Evolutionary conservation across 2,888 invertebrate genomes (phyloP).

Genomic region (Stramonita haemastoma): DNA sequence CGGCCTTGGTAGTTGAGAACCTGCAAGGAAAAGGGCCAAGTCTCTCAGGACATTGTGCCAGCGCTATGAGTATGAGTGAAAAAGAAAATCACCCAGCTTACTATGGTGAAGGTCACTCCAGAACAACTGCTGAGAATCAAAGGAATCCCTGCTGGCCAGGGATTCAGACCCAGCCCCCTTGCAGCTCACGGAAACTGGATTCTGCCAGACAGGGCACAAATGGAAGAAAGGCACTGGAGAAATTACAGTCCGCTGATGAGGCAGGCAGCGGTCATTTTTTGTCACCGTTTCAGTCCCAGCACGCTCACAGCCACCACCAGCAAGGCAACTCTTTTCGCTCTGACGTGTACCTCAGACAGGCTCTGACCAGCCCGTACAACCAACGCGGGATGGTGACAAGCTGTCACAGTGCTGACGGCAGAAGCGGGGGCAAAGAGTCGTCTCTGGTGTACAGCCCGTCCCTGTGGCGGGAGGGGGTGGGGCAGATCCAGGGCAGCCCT

Average conservation of each 20-base stretch:
- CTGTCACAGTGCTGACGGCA: not conserved
- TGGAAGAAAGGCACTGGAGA: not conserved
- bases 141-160: not conserved
- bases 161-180: not conserved
- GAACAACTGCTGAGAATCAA: not conserved
- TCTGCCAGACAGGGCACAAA: not conserved
- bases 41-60: no score
- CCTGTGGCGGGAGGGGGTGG: not conserved
- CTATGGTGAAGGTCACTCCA: not conserved
- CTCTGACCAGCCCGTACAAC: slow-evolving; percentile 62
- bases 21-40: not conserved
- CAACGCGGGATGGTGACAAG: not conserved
- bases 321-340: slow-evolving; percentile 34
- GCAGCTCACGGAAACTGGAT: not conserved
- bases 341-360: slow-evolving; percentile 59
- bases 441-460: not conserved
- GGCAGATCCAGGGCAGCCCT: not conserved
- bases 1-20: not conserved
- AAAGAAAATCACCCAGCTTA: not conserved
- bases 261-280: not conserved
- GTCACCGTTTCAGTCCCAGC: not conserved
- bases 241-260: not conserved
- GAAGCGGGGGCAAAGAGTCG: not conserved
- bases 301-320: not conserved
- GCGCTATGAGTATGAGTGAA: not conserved